Evolutionary conservation across 2,797 vertebrate species (phyloP).

Genomic region (Pangasius larnaudii): DNA sequence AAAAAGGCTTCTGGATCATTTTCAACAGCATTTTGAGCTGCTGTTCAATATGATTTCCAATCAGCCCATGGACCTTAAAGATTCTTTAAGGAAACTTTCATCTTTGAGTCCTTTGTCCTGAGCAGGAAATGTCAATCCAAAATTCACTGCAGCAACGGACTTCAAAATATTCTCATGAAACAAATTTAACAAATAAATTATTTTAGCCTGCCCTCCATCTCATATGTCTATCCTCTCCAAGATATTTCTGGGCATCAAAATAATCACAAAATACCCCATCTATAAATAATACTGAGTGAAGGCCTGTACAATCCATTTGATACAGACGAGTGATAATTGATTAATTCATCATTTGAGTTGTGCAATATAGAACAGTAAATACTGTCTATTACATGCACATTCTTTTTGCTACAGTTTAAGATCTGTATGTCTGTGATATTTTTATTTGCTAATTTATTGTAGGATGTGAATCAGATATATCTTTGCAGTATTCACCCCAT

Average conservation of each 20-base stretch:
- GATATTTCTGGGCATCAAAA: not conserved
- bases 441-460: not conserved
- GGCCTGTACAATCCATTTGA: not conserved
- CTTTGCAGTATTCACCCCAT: not conserved
- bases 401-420: not conserved
- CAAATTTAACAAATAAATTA: too few relatives aligned
- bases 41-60: not conserved
- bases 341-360: not conserved
- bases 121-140: not conserved
- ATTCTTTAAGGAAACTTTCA: not conserved
- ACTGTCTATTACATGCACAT: not conserved
- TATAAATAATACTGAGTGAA: not conserved
- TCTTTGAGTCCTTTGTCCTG: not conserved
- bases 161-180: not conserved
- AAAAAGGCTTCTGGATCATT: not conserved
- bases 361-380: not conserved
- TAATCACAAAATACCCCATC: not conserved
- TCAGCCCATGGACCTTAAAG: not conserved
- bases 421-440: not conserved
- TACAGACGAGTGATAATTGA: not conserved
- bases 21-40: not conserved
- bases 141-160: not conserved
- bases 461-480: not conserved
- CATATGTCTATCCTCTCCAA: too few relatives aligned
- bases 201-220: not conserved